Evolutionary conservation across 2,113 vertebrate species (phyloP).

Genomic region (Colius striatus): DNA sequence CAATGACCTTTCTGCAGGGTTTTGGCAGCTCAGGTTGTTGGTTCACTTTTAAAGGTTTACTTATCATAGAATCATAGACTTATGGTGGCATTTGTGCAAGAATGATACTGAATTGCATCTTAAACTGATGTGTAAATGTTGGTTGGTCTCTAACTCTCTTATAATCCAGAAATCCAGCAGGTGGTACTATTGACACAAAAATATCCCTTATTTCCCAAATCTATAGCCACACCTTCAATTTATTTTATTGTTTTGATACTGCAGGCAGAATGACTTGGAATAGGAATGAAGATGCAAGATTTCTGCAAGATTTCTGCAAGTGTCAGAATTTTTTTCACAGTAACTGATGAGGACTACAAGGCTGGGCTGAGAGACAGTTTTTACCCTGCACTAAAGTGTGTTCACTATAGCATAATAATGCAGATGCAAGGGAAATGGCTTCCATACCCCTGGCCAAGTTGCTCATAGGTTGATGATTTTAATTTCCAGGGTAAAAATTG

Average conservation of each 20-base stretch:
- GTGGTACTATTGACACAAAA: conserved; percentile 30
- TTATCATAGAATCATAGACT: too few species aligned
- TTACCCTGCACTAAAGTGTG: not conserved
- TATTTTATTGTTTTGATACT: not conserved
- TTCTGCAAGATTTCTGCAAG: not conserved
- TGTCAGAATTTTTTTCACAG: not conserved
- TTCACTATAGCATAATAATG: not conserved
- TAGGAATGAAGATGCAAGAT: not conserved
- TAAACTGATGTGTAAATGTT: not conserved
- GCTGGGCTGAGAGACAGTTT: not conserved
- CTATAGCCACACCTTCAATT: not conserved
- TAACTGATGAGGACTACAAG: not conserved
- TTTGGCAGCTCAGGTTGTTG: not conserved
- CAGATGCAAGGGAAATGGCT: not conserved
- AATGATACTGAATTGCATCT: not conserved
- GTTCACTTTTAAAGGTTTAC: not conserved
- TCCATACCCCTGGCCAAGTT: not conserved
- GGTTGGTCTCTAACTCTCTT: not conserved
- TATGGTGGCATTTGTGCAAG: not conserved
- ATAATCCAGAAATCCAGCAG: conserved; percentile 8
- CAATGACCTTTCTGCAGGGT: not conserved
- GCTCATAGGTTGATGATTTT: not conserved
- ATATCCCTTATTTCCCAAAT: not conserved
- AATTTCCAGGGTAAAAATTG: not conserved
- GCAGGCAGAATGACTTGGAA: not conserved